Evolutionary conservation across 2,888 invertebrate species (phyloP), one percentile per base, ranked within the genome.

Genomic region (Lasioglossum lativentre): DNA sequence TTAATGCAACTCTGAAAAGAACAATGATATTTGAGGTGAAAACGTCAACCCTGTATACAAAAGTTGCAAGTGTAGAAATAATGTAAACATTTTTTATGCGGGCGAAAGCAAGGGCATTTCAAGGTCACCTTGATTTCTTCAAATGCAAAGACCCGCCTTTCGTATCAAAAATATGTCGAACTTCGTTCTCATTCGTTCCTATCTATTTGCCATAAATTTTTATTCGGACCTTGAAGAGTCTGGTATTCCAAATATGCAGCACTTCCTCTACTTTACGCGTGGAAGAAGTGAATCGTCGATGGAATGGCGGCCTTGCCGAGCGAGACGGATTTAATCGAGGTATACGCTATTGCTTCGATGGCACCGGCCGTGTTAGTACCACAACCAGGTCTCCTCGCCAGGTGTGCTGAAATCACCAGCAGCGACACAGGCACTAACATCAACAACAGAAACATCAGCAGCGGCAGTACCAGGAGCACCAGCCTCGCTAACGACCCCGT

Each of bases 401-500:
- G 93, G 92, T 93, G 93, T 92, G 91, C 92, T 91, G 91, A 92
- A 92, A 93, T 92, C 90, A 89, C 87, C 89, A 85, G 88, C 89
- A 90, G 89, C 87, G 89, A 90, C 91, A 88, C 85, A 85, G 89
- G 88, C 89, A 89, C 85, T 90, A 86, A 83, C 90, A 92, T 90
- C 89, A 80, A 87, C 86, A 81, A 90, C 68, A 75, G 80, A 83
- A 85, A 85, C 89, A 89, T 87, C 88, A 75, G 80, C 84, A 82
- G 75, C 88, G 89, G 88, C 86, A 88, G 88, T 86, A 88, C 85
- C 89, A 86, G 92, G 86, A 90, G 89, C 91, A 91, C 90, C 90
- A 86, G 89, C 89, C 66, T 92, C 92, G 91, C 93, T 93, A 94
- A 93, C 93, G 94, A 93, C 92, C 90, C 91, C 91, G 89, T 89